These are phyloP conservation scores for Arctopsyche grandis DNA, from an alignment of 1,140 invertebrate species.

Conservation along the genomic window DNA sequence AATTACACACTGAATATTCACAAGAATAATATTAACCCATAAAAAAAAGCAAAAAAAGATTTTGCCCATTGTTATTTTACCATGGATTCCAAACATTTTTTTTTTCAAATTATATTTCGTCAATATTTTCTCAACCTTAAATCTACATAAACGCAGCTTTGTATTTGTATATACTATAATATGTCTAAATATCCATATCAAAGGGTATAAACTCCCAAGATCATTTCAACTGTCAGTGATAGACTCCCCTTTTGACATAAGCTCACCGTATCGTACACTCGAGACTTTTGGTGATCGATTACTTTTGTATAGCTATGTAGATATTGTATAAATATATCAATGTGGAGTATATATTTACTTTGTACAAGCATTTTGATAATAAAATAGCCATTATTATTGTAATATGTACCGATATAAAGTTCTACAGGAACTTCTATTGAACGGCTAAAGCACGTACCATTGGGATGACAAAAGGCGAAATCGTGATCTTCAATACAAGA, in stretches of 20 bases:
- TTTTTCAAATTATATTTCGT: too few relatives aligned
- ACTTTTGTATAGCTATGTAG: background rate
- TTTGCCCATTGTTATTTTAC: background rate
- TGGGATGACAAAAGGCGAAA: conserved; percentile 24
- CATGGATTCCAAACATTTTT: too few relatives aligned
- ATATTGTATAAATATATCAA: too few relatives aligned
- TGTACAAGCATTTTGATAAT: too few relatives aligned
- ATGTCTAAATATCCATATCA: background rate
- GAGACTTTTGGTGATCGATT: conserved; percentile 11
- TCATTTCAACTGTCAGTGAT: conserved; percentile 16
- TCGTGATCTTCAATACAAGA: conserved; percentile 8
- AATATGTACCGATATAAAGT: too few relatives aligned
- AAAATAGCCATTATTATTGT: too few relatives aligned
- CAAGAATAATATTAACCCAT: background rate
- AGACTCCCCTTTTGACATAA: conserved; percentile 11
- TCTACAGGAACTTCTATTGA: background rate
- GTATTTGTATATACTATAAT: background rate
- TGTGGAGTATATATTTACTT: too few relatives aligned
- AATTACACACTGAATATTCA: conserved; percentile 20
- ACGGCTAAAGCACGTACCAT: background rate
- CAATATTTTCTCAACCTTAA: too few relatives aligned
- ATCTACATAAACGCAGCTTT: too few relatives aligned
- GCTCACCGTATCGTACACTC: background rate
- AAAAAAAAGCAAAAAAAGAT: background rate
- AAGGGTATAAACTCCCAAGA: conserved; percentile 6